Percentiles rank a stretch among this genome's conserved stretches.
phyloP scores from a whole-genome alignment of 1,140 invertebrate species.

The Ceratitis capitata region DNA sequence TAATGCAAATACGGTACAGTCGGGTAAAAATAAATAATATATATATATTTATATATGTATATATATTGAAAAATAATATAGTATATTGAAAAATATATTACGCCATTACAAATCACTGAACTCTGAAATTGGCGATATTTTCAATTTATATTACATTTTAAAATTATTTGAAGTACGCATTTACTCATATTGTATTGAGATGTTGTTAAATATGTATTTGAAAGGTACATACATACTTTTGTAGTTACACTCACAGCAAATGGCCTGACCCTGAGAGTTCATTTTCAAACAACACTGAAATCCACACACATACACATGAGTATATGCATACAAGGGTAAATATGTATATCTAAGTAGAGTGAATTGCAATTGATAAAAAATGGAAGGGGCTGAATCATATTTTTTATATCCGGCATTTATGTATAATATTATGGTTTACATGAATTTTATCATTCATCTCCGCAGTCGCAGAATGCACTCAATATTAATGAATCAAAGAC shows the following conservation, averaged over 20 bases:
- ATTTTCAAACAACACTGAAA: background rate
- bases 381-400: background rate
- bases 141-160: background rate
- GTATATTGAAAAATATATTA: background rate
- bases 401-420: background rate
- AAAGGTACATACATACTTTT: background rate
- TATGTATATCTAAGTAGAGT: background rate
- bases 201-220: background rate
- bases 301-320: background rate
- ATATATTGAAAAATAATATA: no score
- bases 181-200: background rate
- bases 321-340: background rate
- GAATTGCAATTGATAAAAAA: background rate
- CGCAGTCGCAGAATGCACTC: background rate
- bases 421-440: background rate
- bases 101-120: background rate
- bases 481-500: no score
- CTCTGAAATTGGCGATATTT: background rate
- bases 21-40: background rate
- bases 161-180: background rate
- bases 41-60: no score
- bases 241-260: background rate
- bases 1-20: no score
- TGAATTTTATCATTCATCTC: background rate
- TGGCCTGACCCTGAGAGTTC: background rate